These are phyloP conservation scores for Scaptomyza hsui DNA, from an alignment of 1,140 invertebrate species.

Conservation along the genomic window DNA sequence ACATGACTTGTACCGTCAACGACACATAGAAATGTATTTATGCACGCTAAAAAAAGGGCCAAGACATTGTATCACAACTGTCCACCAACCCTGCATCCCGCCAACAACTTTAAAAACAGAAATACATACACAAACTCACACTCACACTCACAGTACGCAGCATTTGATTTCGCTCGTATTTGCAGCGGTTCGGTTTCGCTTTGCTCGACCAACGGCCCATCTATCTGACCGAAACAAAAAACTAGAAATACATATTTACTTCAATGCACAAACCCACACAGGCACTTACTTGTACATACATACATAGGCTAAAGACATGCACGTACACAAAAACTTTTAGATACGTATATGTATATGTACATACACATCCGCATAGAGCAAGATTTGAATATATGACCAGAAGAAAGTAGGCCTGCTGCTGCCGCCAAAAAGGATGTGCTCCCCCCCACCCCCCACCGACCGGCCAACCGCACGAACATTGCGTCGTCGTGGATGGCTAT, in stretches of 20 bases:
- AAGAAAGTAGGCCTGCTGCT: constrained; percentile 66
- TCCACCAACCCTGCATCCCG: constrained; percentile 32
- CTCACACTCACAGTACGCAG: constrained; percentile 38
- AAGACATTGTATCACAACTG: constrained; percentile 47
- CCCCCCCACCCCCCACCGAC: constrained; percentile 48
- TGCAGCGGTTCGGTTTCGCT: constrained; percentile 46
- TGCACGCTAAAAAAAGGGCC: constrained; percentile 37
- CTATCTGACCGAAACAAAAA: constrained; percentile 49
- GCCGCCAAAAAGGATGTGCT: constrained; percentile 72
- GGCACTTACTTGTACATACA: constrained; percentile 17
- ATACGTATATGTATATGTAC: constrained; percentile 26
- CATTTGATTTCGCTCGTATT: constrained; percentile 57
- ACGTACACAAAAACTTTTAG: not conserved
- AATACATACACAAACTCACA: constrained; percentile 7
- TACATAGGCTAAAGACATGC: constrained; percentile 12
- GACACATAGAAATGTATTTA: not conserved
- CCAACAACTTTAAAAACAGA: constrained; percentile 25
- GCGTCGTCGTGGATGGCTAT: constrained; percentile 58
- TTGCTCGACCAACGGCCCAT: constrained; percentile 24
- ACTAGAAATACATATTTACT: constrained; percentile 27
- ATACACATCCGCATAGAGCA: constrained; percentile 42
- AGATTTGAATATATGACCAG: constrained; percentile 64
- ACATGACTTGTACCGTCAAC: constrained; percentile 14
- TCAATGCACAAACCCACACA: not conserved
- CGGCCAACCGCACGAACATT: constrained; percentile 61